phyloP scores from a whole-genome alignment of 2,797 vertebrate species.

The Galagoides demidoff region DNA sequence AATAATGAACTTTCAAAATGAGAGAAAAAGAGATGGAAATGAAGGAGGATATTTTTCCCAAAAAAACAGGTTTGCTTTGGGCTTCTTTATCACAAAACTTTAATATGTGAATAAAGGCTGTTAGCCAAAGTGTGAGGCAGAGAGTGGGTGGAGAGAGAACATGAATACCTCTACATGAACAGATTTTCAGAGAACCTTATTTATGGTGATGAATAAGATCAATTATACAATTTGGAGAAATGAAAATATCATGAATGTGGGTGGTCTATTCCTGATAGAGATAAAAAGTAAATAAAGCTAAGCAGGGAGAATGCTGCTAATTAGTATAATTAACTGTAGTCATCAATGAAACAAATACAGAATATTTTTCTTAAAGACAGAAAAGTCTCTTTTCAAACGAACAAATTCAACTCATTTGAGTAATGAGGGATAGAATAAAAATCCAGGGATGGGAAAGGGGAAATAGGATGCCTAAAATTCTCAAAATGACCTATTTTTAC shows the following conservation, averaged over 20 bases:
- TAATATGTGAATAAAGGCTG: background rate
- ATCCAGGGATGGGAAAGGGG: background rate
- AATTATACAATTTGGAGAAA: background rate
- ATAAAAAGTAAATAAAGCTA: background rate
- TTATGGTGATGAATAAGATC: background rate
- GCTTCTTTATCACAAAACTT: background rate
- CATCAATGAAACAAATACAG: background rate
- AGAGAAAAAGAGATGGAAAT: background rate
- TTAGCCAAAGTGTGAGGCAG: fast-evolving
- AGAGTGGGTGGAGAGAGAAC: fast-evolving
- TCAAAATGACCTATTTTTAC: background rate
- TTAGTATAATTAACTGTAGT: background rate
- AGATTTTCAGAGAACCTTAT: background rate
- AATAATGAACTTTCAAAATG: background rate
- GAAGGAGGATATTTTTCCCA: background rate
- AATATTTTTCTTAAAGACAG: background rate
- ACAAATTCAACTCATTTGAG: background rate
- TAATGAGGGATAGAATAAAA: background rate
- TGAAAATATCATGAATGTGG: background rate
- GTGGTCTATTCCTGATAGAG: background rate
- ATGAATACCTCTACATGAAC: fast-evolving
- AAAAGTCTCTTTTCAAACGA: background rate
- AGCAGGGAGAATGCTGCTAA: background rate
- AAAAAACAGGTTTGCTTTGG: background rate
- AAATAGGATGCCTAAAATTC: background rate